Percentiles rank a stretch among this genome's conserved stretches.
phyloP scores from a whole-genome alignment of 92 coral and sea anemone genomes.

The Montipora capitata region DNA sequence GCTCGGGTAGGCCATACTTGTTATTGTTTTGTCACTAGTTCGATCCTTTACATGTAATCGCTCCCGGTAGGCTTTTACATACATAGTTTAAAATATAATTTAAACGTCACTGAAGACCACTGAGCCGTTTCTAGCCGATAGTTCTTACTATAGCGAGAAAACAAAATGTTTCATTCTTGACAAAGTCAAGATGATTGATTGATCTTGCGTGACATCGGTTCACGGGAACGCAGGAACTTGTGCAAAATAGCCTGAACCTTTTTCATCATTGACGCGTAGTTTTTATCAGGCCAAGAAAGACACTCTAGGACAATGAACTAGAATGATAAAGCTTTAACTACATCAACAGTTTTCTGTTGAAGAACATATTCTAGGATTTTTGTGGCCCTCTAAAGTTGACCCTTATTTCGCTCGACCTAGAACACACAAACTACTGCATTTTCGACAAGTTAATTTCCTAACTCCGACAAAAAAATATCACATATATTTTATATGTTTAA shows the following conservation, averaged over 20 bases:
- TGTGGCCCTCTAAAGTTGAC: too few relatives aligned
- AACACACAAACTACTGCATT: background rate
- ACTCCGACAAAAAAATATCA: background rate
- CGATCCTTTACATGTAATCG: background rate
- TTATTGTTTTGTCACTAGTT: too few relatives aligned
- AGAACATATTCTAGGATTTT: too few relatives aligned
- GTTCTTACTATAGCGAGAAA: too few relatives aligned
- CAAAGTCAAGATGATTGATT: background rate
- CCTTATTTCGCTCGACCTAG: background rate
- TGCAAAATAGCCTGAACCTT: background rate
- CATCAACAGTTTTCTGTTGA: background rate
- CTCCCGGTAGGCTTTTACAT: background rate
- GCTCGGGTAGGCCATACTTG: background rate
- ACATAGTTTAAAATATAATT: background rate
- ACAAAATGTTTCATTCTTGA: too few relatives aligned
- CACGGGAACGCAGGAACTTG: background rate
- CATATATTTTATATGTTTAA: background rate
- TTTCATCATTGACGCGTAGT: background rate
- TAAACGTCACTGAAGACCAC: background rate
- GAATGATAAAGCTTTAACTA: background rate
- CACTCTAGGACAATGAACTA: background rate
- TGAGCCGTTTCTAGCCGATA: too few relatives aligned
- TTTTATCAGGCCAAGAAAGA: background rate
- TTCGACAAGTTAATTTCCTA: background rate
- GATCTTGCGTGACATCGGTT: conserved; percentile 1